Evolutionary conservation across 2,113 vertebrate species (phyloP).

Genomic region (Notarius lentiginosus): DNA sequence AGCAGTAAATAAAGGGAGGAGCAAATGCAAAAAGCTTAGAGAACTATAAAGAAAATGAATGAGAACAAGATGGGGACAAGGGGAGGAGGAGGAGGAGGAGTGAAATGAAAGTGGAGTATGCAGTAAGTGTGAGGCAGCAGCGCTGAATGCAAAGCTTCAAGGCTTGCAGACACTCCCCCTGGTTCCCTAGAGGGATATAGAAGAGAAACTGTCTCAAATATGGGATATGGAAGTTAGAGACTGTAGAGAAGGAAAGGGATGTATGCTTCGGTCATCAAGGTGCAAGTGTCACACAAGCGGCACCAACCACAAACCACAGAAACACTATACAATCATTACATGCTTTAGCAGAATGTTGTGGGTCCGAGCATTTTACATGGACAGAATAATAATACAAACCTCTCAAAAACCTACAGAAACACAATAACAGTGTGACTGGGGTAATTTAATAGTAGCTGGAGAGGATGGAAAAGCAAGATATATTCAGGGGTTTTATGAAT

Average conservation of each 20-base stretch:
- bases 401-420: neutral
- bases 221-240: neutral
- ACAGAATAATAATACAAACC: neutral
- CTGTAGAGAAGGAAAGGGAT: neutral
- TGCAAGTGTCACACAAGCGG: conserved; percentile 18
- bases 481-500: neutral
- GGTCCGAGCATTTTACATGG: neutral
- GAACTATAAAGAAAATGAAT: neutral
- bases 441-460: neutral
- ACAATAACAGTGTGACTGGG: neutral
- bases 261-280: neutral
- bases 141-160: conserved; percentile 39
- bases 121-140: conserved; percentile 25
- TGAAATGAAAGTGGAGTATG: conserved; percentile 24
- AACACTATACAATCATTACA: neutral
- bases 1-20: conserved; percentile 1
- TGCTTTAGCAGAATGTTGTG: neutral
- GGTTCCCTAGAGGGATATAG: neutral
- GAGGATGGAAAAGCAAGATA: neutral
- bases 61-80: neutral
- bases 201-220: neutral
- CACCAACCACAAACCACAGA: conserved; percentile 11
- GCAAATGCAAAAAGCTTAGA: neutral
- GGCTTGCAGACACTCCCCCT: conserved; percentile 11
- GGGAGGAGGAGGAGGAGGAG: neutral